Percentiles rank a stretch among this genome's conserved stretches.
phyloP scores from a whole-genome alignment of 2,888 invertebrate species.

The Sesamia inferens region DNA sequence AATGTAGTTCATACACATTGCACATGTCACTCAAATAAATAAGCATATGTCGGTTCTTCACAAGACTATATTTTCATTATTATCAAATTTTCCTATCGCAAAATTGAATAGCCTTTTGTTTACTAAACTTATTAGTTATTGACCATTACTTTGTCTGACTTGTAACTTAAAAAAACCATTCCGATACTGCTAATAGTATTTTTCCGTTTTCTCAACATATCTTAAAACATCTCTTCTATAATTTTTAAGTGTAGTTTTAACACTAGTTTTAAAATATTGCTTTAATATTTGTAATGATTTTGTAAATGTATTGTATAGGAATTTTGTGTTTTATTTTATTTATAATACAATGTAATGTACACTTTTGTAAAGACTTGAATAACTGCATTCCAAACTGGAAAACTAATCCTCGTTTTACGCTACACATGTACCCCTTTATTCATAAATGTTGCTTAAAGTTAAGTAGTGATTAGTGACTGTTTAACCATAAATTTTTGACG shows the following conservation, averaged over 20 bases:
- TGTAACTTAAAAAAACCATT: neutral
- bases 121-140: constrained; percentile 7
- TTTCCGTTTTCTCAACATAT: constrained; percentile 48
- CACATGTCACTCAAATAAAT: no score
- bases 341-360: constrained; percentile 47
- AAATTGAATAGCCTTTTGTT: neutral
- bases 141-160: constrained; percentile 11
- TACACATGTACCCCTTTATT: no score
- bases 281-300: constrained; percentile 57
- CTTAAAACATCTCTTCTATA: constrained; percentile 26
- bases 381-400: constrained; percentile 5
- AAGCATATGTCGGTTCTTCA: no score
- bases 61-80: no score
- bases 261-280: constrained; percentile 48
- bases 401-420: neutral
- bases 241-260: constrained; percentile 45
- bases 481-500: no score
- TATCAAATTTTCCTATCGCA: neutral
- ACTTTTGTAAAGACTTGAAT: constrained; percentile 11
- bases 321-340: constrained; percentile 32
- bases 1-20: no score
- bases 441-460: no score
- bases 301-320: constrained; percentile 49
- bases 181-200: constrained; percentile 38
- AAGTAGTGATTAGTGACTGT: no score